These are phyloP conservation scores for Cepaea nemoralis DNA, from an alignment of 1,140 invertebrate genomes.

Conservation along the genomic window DNA sequence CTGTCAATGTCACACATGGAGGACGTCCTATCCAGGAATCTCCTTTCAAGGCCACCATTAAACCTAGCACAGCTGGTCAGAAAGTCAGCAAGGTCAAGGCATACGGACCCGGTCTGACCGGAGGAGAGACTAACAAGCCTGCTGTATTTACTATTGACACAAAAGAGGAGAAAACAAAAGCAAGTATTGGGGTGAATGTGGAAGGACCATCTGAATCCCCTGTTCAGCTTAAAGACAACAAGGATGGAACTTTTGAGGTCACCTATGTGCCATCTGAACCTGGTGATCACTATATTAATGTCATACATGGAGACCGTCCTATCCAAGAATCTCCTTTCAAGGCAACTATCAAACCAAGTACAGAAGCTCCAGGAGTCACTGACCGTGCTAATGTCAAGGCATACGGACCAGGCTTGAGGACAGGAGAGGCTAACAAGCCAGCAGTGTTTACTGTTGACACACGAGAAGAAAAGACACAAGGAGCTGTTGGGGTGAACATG, in stretches of 20 bases:
- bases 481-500: conserved; percentile 85
- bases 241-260: conserved; percentile 87
- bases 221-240: conserved; percentile 86
- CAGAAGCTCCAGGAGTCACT: conserved; percentile 78
- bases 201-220: conserved; percentile 87
- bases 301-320: conserved; percentile 96
- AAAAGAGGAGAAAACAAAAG: conserved; percentile 68
- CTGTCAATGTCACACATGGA: conserved; percentile 92
- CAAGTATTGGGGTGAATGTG: conserved; percentile 85
- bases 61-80: conserved; percentile 76
- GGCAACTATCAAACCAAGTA: conserved; percentile 79
- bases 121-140: conserved; percentile 79
- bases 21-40: conserved; percentile 96
- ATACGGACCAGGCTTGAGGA: conserved; percentile 81
- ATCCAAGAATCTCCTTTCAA: conserved; percentile 97
- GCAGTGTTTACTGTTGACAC: conserved; percentile 79
- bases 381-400: conserved; percentile 73
- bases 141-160: conserved; percentile 79
- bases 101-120: conserved; percentile 81
- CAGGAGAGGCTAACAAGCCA: conserved; percentile 79
- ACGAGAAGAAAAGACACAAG: conserved; percentile 69
- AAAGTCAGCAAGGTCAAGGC: conserved; percentile 72
- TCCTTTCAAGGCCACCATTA: conserved; percentile 91
- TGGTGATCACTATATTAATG: conserved; percentile 86
- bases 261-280: conserved; percentile 84